These are phyloP conservation scores for Austrofundulus limnaeus DNA, from an alignment of 2,113 vertebrate genomes.

Conservation along the genomic window DNA sequence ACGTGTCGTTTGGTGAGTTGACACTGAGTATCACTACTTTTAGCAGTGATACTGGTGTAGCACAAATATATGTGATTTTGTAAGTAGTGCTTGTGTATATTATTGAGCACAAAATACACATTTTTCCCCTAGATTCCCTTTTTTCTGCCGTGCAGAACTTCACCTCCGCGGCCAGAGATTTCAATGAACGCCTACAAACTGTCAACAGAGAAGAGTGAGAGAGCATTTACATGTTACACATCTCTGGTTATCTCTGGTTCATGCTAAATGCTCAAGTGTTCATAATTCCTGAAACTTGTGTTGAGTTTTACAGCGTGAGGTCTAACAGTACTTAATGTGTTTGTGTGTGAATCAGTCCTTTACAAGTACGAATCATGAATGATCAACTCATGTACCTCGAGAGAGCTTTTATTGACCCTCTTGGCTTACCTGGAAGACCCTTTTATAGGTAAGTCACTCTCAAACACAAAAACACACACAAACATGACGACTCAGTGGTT, in stretches of 20 bases:
- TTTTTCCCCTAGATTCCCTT: constrained; percentile 78
- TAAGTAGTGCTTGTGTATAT: no score
- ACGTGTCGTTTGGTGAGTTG: constrained; percentile 89
- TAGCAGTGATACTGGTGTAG: no score
- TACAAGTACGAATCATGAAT: constrained; percentile 84
- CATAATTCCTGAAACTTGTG: no score
- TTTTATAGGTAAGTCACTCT: constrained; percentile 94
- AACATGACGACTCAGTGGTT: no score
- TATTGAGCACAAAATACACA: background rate
- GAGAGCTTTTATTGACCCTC: constrained; percentile 91
- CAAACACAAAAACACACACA: no score
- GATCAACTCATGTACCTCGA: constrained; percentile 94
- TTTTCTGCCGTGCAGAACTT: constrained; percentile 91
- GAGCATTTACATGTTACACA: background rate
- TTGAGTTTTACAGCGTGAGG: no score
- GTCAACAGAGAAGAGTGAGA: constrained; percentile 86
- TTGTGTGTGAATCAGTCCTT: constrained; percentile 60
- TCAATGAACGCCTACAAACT: constrained; percentile 81
- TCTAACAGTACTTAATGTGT: no score
- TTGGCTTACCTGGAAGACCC: constrained; percentile 89
- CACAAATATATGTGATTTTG: background rate
- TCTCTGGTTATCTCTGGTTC: no score
- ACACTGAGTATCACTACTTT: background rate
- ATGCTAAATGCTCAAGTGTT: no score
- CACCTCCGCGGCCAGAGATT: constrained; percentile 81